Conservation (phyloP, 2,113 vertebrate species). For the Origma solitaria region DNA sequence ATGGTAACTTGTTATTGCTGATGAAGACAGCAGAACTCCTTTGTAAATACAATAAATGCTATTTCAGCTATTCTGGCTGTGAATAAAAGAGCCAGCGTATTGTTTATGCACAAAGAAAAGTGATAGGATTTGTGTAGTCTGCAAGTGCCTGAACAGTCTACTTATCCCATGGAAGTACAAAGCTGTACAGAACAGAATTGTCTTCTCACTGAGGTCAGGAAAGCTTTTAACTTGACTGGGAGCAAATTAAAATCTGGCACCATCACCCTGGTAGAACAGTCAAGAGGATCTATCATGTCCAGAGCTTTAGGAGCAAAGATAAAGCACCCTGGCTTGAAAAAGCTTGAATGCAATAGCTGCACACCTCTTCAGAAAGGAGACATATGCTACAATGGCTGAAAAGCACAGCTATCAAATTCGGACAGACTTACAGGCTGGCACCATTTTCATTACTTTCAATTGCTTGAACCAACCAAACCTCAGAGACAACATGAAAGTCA, state of each 20-base stretch:
- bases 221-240: not conserved
- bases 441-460: not conserved
- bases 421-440: not conserved
- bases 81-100: not conserved
- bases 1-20: not conserved
- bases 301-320: not conserved
- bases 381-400: fast-evolving
- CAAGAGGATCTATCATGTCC: not conserved
- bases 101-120: not conserved
- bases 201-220: not conserved
- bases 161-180: not conserved
- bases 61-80: not conserved
- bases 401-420: not conserved
- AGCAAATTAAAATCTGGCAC: not conserved
- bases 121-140: not conserved
- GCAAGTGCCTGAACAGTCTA: not conserved
- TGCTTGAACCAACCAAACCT: not conserved
- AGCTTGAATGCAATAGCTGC: not conserved
- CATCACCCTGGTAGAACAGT: not conserved
- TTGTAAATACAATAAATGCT: not conserved
- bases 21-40: not conserved
- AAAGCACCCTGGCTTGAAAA: not conserved
- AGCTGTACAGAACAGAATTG: not conserved
- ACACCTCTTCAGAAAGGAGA: not conserved
- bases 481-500: not conserved